Evolutionary conservation across 2,888 invertebrate species (phyloP).

Genomic region (Unio pictorum): DNA sequence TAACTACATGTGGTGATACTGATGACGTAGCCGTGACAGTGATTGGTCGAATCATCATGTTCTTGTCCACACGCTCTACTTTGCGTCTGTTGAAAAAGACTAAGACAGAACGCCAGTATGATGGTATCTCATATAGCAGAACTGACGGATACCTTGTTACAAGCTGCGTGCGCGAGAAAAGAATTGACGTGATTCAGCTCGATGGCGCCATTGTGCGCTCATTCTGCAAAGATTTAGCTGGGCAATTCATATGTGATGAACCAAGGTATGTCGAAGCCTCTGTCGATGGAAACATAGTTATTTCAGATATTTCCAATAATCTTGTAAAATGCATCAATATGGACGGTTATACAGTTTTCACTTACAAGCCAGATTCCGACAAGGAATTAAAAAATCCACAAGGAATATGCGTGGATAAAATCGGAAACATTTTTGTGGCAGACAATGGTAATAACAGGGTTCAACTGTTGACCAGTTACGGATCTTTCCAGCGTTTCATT

Average conservation of each 20-base stretch:
- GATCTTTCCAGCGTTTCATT: slow-evolving; percentile 53
- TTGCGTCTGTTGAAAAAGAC: slow-evolving; percentile 45
- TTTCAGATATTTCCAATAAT: slow-evolving; percentile 51
- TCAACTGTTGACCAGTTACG: slow-evolving; percentile 52
- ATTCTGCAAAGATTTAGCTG: slow-evolving; percentile 30
- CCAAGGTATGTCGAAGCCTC: slow-evolving; percentile 54
- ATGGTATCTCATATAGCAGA: slow-evolving; percentile 49
- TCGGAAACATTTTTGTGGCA: slow-evolving; percentile 58
- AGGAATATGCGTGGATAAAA: slow-evolving; percentile 55
- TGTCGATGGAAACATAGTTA: slow-evolving; percentile 46
- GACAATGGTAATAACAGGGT: slow-evolving; percentile 56
- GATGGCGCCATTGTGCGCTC: slow-evolving; percentile 49
- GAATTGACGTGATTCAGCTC: slow-evolving; percentile 50
- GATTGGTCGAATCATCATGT: slow-evolving; percentile 50
- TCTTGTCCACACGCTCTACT: slow-evolving; percentile 43
- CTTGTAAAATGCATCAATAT: slow-evolving; percentile 45
- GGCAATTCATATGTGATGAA: slow-evolving; percentile 38
- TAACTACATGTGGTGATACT: slow-evolving; percentile 47
- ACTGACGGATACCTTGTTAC: slow-evolving; percentile 42
- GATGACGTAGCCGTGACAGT: slow-evolving; percentile 59
- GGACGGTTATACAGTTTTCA: slow-evolving; percentile 42
- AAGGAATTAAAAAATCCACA: slow-evolving; percentile 50
- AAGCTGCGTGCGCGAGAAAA: slow-evolving; percentile 43
- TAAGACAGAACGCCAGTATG: slow-evolving; percentile 57
- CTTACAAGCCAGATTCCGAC: slow-evolving; percentile 39